phyloP scores from a whole-genome alignment of 2,113 vertebrate genomes.

The Neofelis nebulosa region DNA sequence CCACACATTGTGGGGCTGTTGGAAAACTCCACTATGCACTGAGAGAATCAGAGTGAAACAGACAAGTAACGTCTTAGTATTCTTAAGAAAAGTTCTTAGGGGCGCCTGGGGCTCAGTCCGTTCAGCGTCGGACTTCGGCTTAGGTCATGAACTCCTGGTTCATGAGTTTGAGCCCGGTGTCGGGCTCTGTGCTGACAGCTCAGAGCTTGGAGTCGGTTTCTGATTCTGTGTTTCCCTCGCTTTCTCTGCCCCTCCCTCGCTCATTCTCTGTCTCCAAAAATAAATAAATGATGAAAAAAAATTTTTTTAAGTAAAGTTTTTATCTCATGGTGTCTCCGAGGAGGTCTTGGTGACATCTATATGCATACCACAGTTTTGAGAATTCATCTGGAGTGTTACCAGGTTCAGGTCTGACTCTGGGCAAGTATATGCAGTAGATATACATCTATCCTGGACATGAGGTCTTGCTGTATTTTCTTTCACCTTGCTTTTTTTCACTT shows the following conservation, averaged over 20 bases:
- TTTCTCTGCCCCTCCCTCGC: too few species aligned
- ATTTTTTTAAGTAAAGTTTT: background rate
- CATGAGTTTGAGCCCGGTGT: too few species aligned
- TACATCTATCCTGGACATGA: background rate
- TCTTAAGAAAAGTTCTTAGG: background rate
- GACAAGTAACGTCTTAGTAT: background rate
- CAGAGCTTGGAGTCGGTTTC: too few species aligned
- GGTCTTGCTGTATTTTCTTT: background rate
- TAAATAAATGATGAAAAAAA: too few species aligned
- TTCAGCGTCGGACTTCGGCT: too few species aligned
- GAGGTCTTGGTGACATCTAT: background rate
- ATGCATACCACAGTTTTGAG: background rate
- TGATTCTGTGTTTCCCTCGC: too few species aligned
- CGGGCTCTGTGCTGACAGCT: too few species aligned
- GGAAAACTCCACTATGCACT: background rate
- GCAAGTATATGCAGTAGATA: background rate
- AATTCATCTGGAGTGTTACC: background rate
- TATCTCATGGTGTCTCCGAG: background rate
- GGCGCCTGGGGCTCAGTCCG: too few species aligned
- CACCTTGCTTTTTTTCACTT: background rate
- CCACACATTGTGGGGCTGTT: background rate
- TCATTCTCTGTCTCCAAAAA: too few species aligned
- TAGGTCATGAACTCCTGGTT: too few species aligned
- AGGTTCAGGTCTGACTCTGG: background rate
- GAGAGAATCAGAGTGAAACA: background rate